Evolutionary conservation across 2,113 vertebrate genomes (phyloP).

Genomic region (Scomber scombrus): DNA sequence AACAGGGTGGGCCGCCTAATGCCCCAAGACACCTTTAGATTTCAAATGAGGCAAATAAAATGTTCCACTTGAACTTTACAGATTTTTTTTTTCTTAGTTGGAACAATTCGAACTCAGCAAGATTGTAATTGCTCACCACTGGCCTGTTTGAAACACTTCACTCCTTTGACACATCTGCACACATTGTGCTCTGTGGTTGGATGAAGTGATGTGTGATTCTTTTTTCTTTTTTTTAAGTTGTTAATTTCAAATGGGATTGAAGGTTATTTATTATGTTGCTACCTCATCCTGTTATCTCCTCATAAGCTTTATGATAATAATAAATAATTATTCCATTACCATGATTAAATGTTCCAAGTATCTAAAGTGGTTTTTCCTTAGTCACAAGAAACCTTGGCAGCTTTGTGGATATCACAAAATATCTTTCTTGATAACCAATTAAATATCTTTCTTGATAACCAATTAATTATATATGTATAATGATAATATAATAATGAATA

Average conservation of each 20-base stretch:
- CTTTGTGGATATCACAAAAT: too few relatives aligned
- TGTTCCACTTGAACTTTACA: slow-evolving; percentile 68
- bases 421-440: too few relatives aligned
- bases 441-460: too few relatives aligned
- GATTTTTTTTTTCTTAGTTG: slow-evolving; percentile 23
- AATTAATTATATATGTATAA: too few relatives aligned
- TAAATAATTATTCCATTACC: not conserved
- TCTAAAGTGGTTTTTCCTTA: too few relatives aligned
- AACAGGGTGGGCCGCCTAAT: slow-evolving; percentile 48
- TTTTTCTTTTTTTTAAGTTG: too few relatives aligned
- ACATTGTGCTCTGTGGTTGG: slow-evolving; percentile 38
- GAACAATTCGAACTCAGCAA: slow-evolving; percentile 78
- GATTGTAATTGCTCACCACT: slow-evolving; percentile 72
- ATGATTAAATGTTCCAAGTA: not conserved
- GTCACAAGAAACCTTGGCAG: too few relatives aligned
- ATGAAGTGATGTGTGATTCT: not conserved
- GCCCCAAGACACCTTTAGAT: slow-evolving; percentile 53
- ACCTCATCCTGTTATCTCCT: not conserved
- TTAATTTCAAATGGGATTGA: too few relatives aligned
- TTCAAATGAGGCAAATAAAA: slow-evolving; percentile 80
- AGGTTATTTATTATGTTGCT: not conserved
- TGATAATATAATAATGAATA: too few relatives aligned
- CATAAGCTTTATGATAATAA: not conserved
- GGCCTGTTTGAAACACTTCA: slow-evolving; percentile 19
- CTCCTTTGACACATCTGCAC: slow-evolving; percentile 55